These are phyloP conservation scores for Heliopora coerulea DNA, from an alignment of 92 coral and sea anemone genomes.

Conservation along the genomic window DNA sequence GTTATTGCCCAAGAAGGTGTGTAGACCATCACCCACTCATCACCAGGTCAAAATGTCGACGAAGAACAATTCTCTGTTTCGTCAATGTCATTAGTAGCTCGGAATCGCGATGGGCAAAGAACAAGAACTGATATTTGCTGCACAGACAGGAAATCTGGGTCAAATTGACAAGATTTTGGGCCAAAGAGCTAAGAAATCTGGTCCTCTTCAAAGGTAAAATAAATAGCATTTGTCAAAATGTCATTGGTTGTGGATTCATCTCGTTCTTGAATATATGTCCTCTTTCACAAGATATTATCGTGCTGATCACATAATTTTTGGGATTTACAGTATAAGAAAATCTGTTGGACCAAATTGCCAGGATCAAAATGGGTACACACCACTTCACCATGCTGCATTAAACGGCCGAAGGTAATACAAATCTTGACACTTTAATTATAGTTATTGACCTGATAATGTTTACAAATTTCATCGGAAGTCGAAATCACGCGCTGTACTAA, in stretches of 20 bases:
- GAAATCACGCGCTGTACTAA: background rate
- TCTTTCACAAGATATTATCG: background rate
- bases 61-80: no score
- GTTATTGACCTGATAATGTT: background rate
- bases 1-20: no score
- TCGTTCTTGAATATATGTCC: background rate
- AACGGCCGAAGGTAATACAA: slow-evolving; percentile 79
- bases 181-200: slow-evolving; percentile 71
- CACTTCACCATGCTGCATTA: slow-evolving; percentile 82
- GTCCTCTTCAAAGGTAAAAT: slow-evolving; percentile 20
- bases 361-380: slow-evolving; percentile 92
- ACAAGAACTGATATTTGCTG: slow-evolving; percentile 90
- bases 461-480: background rate
- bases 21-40: no score
- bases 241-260: slow-evolving; percentile 52
- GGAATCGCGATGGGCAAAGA: slow-evolving; percentile 99
- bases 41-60: no score
- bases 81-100: no score
- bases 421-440: background rate
- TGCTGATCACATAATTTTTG: background rate
- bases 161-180: slow-evolving; percentile 92
- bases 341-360: slow-evolving; percentile 83
- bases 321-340: slow-evolving; percentile 47
- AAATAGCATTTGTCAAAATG: background rate
- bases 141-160: slow-evolving; percentile 89